Evolutionary conservation across 1,140 invertebrate genomes (phyloP).

Genomic region (Lethrus apterus): DNA sequence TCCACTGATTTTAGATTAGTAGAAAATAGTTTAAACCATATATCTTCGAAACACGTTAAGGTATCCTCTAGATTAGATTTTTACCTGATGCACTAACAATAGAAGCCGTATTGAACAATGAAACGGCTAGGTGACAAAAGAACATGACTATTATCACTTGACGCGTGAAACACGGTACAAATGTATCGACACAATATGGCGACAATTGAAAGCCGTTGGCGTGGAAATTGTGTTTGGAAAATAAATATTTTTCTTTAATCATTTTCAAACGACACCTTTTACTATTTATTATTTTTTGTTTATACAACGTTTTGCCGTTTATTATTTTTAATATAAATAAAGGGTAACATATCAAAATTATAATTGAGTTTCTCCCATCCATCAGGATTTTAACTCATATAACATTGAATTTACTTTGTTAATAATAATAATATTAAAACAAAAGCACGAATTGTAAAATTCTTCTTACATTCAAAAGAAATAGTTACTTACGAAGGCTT

Average conservation of each 20-base stretch:
- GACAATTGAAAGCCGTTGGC: constrained; percentile 19
- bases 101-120: background rate
- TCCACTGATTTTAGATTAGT: constrained; percentile 19
- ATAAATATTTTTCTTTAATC: constrained; percentile 26
- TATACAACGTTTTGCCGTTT: too few species aligned
- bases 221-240: constrained; percentile 29
- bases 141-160: constrained; percentile 14
- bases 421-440: too few species aligned
- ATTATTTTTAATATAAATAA: too few species aligned
- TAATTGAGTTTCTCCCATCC: too few species aligned
- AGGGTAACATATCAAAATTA: too few species aligned
- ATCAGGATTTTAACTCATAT: too few species aligned
- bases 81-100: constrained; percentile 9
- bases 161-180: constrained; percentile 16
- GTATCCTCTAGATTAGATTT: constrained; percentile 9
- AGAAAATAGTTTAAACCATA: constrained; percentile 17
- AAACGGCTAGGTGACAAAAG: constrained; percentile 1
- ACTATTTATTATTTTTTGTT: too few species aligned
- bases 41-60: constrained; percentile 12
- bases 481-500: too few species aligned
- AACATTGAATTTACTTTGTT: too few species aligned
- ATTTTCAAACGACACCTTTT: constrained; percentile 7
- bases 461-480: too few species aligned
- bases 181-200: constrained; percentile 3
- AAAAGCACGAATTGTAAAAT: too few species aligned